phyloP scores from a whole-genome alignment of 2,113 vertebrate genomes.

The Limanda limanda region DNA sequence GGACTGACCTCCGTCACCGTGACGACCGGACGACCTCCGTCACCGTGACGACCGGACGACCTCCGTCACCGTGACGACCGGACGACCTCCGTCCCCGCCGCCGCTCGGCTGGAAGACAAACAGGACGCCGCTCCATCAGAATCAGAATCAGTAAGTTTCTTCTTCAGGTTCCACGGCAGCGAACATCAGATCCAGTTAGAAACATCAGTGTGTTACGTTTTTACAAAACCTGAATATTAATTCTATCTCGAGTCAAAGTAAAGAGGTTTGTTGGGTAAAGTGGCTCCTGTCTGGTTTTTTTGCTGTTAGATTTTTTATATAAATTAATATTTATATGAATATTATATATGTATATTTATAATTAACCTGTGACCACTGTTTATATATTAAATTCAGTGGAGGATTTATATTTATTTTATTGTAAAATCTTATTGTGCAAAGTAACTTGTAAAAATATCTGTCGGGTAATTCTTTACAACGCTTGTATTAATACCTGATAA shows the following conservation, averaged over 20 bases:
- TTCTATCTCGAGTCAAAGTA: too few species aligned
- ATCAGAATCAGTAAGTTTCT: constrained; percentile 48
- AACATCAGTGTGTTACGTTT: neutral
- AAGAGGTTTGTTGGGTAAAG: too few species aligned
- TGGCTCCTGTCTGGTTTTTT: too few species aligned
- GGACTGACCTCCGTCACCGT: neutral
- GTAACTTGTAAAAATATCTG: neutral
- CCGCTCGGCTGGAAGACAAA: neutral
- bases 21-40: neutral
- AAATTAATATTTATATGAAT: too few species aligned
- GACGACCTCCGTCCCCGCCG: too few species aligned
- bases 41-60: neutral
- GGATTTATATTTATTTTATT: too few species aligned
- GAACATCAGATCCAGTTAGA: neutral
- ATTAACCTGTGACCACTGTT: too few species aligned
- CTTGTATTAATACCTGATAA: too few species aligned
- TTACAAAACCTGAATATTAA: neutral
- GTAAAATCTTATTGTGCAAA: neutral
- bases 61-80: neutral
- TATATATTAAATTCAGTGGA: too few species aligned
- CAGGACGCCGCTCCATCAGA: neutral
- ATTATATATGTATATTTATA: too few species aligned
- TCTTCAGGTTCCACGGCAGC: neutral
- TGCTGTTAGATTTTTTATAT: too few species aligned
- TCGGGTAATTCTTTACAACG: neutral